These are phyloP conservation scores for Enteromius radiatus DNA, from an alignment of 2,797 vertebrate species.

Conservation along the genomic window DNA sequence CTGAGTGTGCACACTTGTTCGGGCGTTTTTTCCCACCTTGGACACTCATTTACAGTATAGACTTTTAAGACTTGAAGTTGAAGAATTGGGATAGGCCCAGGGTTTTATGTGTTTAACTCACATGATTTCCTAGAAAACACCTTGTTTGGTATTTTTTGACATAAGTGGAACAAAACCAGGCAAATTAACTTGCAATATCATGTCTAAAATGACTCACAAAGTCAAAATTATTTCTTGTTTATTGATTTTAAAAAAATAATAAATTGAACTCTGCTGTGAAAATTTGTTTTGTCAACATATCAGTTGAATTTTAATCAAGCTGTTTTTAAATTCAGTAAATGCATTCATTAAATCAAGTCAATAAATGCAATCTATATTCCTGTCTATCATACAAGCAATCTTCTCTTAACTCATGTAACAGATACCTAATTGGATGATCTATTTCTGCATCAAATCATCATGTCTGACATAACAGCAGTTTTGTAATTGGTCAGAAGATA, in stretches of 20 bases:
- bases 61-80: not conserved
- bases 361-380: slow-evolving; percentile 1
- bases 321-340: slow-evolving; percentile 10
- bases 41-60: not conserved
- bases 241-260: not conserved
- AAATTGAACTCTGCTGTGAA: not conserved
- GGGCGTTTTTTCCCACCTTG: not conserved
- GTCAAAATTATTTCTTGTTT: not conserved
- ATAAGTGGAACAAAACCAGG: not conserved
- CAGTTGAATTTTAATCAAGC: not conserved
- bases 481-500: not conserved
- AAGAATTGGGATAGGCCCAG: not conserved
- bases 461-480: not conserved
- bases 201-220: not conserved
- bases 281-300: not conserved
- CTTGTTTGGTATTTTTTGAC: not conserved
- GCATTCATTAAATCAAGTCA: not conserved
- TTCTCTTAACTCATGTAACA: not conserved
- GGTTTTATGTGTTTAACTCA: not conserved
- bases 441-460: slow-evolving; percentile 1
- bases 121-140: not conserved
- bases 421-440: not conserved
- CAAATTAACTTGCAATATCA: not conserved
- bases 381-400: not conserved
- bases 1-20: not conserved